These are phyloP conservation scores for Cataglyphis livida DNA, from an alignment of 2,888 invertebrate species.

Conservation along the genomic window DNA sequence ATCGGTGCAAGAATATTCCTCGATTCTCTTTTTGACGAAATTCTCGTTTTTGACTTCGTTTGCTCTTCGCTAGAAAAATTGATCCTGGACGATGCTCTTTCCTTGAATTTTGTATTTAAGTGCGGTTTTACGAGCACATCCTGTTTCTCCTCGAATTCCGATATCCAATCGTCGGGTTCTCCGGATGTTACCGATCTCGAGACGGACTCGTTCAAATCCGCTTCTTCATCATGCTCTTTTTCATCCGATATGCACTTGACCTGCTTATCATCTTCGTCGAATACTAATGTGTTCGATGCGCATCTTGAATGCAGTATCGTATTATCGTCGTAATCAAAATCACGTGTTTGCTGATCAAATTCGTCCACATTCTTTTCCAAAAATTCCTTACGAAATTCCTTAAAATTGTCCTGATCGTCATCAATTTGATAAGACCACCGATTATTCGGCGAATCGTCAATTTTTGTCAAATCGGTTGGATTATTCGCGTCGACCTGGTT, in stretches of 20 bases:
- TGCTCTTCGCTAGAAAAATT: slow-evolving; percentile 20
- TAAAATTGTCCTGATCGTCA: not conserved
- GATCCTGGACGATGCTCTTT: slow-evolving; percentile 32
- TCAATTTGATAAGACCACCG: slow-evolving; percentile 16
- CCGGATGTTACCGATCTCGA: not conserved
- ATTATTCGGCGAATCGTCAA: not conserved
- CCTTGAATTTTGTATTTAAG: not conserved
- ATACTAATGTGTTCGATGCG: not conserved
- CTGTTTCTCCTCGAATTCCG: not conserved
- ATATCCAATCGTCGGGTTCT: slow-evolving; percentile 24
- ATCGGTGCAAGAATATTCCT: slow-evolving; percentile 37
- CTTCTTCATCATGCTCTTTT: not conserved
- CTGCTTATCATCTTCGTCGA: slow-evolving; percentile 22
- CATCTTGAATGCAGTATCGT: slow-evolving; percentile 4
- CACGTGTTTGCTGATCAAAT: not conserved
- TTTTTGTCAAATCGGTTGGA: slow-evolving; percentile 1
- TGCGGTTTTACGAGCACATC: not conserved
- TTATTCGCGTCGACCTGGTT: not conserved
- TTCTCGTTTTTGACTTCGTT: not conserved
- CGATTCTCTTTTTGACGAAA: not conserved
- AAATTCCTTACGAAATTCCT: not conserved
- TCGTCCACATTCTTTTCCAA: slow-evolving; percentile 1
- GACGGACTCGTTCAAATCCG: slow-evolving; percentile 12
- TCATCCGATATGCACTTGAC: slow-evolving; percentile 6
- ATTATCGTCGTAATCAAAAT: slow-evolving; percentile 22